phyloP scores from a whole-genome alignment of 2,888 invertebrate genomes.

The Odontocerum albicorne region DNA sequence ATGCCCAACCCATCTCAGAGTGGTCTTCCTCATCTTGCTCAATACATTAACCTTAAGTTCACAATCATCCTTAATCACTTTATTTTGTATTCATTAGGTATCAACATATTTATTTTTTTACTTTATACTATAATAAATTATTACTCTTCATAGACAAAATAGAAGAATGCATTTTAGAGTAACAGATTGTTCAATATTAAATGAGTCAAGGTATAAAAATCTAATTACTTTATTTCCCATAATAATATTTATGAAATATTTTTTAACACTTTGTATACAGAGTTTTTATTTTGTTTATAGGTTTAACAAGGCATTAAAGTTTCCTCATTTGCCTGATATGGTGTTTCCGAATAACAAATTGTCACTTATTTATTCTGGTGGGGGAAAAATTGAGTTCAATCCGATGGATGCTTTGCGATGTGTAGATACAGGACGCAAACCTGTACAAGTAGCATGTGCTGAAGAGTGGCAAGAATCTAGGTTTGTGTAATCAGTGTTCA shows the following conservation, averaged over 20 bases:
- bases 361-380: slow-evolving; percentile 66
- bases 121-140: too few relatives aligned
- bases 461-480: slow-evolving; percentile 90
- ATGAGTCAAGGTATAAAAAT: too few relatives aligned
- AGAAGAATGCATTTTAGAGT: too few relatives aligned
- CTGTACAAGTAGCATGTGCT: slow-evolving; percentile 85
- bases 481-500: too few relatives aligned
- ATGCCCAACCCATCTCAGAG: too few relatives aligned
- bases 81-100: too few relatives aligned
- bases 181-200: too few relatives aligned
- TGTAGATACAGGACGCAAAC: slow-evolving; percentile 73
- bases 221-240: neutral
- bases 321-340: slow-evolving; percentile 98
- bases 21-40: too few relatives aligned
- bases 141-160: too few relatives aligned
- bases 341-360: slow-evolving; percentile 92
- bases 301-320: slow-evolving; percentile 68
- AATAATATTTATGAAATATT: neutral
- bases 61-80: too few relatives aligned
- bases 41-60: too few relatives aligned
- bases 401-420: slow-evolving; percentile 86
- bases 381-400: slow-evolving; percentile 77
- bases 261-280: neutral
- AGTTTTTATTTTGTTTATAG: slow-evolving; percentile 48
- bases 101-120: too few relatives aligned